Percentiles rank a stretch among this genome's conserved stretches.
phyloP scores from a whole-genome alignment of 2,888 invertebrate species.

The Carcina quercana region DNA sequence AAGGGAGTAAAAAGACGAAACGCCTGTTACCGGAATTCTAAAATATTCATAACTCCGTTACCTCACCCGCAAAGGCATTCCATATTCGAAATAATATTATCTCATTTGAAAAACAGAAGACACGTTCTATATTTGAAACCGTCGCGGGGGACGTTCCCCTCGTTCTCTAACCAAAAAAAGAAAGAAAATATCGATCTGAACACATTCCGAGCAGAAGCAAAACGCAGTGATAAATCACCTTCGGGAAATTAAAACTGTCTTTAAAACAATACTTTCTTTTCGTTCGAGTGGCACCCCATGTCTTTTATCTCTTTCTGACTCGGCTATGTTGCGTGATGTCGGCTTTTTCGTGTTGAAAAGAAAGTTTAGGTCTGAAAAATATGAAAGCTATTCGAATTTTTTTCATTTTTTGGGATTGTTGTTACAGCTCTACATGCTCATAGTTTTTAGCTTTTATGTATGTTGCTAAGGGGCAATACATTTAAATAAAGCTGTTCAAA shows the following conservation, averaged over 20 bases:
- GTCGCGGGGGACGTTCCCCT: constrained; percentile 59
- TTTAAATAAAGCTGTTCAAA: no score
- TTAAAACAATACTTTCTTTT: constrained; percentile 68
- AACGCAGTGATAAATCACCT: constrained; percentile 68
- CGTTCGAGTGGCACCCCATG: constrained; percentile 37
- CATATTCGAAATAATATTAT: constrained; percentile 53
- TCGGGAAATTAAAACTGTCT: constrained; percentile 75
- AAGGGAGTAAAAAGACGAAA: no score
- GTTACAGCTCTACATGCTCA: no score
- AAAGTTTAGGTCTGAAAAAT: no score
- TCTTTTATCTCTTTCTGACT: constrained; percentile 21
- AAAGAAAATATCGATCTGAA: constrained; percentile 42
- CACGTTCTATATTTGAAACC: constrained; percentile 63
- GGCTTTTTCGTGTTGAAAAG: constrained; percentile 15
- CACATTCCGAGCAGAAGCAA: constrained; percentile 23
- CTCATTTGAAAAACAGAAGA: constrained; percentile 45
- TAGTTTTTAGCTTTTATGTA: no score
- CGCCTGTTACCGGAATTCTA: constrained; percentile 13
- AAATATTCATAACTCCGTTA: constrained; percentile 22
- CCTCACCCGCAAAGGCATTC: constrained; percentile 65
- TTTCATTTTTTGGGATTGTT: no score
- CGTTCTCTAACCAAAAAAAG: no score
- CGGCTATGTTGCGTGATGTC: constrained; percentile 15
- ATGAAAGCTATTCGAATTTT: no score
- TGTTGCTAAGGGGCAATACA: no score